A percentile compares a stretch with the other conserved stretches of the same genome.
Evolutionary conservation across 1,140 invertebrate species (phyloP).

Genomic region (Trichonephila clavipes): DNA sequence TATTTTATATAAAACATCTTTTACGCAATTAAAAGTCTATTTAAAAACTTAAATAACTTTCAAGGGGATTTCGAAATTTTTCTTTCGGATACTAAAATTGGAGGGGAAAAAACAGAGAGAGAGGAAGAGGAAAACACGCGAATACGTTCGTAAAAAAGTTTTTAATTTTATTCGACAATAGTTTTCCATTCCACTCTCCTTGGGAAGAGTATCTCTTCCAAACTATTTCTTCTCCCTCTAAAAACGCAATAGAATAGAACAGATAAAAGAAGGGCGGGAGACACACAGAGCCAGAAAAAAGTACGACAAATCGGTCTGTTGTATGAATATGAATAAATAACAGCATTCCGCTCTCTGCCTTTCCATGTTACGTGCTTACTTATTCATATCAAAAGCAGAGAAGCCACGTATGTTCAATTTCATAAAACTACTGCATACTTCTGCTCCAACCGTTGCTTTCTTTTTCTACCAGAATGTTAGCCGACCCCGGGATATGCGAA

Average conservation of each 20-base stretch:
- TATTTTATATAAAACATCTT: too few species aligned
- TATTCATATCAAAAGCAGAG: slow-evolving; percentile 71
- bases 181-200: not conserved
- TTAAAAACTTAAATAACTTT: too few species aligned
- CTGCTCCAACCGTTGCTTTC: slow-evolving; percentile 55
- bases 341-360: slow-evolving; percentile 35
- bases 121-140: too few species aligned
- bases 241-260: slow-evolving; percentile 12
- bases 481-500: slow-evolving; percentile 25
- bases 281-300: not conserved
- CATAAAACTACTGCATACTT: slow-evolving; percentile 76
- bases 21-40: too few species aligned
- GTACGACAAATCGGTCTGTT: slow-evolving; percentile 39
- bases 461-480: slow-evolving; percentile 26
- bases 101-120: too few species aligned
- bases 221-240: slow-evolving; percentile 5
- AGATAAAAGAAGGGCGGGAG: not conserved
- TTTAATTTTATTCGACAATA: slow-evolving; percentile 4
- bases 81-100: too few species aligned
- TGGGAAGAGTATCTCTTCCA: not conserved
- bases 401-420: slow-evolving; percentile 75
- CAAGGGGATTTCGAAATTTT: too few species aligned
- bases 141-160: not conserved
- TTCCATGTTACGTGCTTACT: slow-evolving; percentile 55
- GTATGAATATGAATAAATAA: slow-evolving; percentile 77